Percentiles rank a stretch among this genome's conserved stretches.
Conservation (phyloP, 1,140 invertebrate species). For the Procambarus virginalis region DNA sequence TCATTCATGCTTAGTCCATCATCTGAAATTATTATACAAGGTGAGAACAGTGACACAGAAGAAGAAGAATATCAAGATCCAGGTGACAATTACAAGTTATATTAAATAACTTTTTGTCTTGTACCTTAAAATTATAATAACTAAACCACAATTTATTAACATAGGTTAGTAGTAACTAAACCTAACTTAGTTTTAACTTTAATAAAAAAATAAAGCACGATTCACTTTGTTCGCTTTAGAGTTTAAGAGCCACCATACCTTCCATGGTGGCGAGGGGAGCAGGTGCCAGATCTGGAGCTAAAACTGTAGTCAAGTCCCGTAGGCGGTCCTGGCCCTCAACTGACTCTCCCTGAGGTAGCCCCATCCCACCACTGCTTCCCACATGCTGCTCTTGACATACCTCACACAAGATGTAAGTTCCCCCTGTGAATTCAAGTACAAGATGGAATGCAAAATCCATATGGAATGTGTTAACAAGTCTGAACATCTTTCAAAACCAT, state of each 20-base stretch:
- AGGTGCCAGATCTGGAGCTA: conserved; percentile 63
- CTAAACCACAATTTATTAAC: too few species aligned
- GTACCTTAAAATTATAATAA: too few species aligned
- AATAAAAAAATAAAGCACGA: too few species aligned
- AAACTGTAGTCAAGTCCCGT: conserved; percentile 33
- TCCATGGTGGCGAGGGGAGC: conserved; percentile 69
- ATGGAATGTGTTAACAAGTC: too few species aligned
- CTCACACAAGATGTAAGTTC: conserved; percentile 76
- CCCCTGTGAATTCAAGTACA: conserved; percentile 69
- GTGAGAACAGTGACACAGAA: not conserved
- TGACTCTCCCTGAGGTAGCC: conserved; percentile 51
- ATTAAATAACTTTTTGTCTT: not conserved
- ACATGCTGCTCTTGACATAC: conserved; percentile 76
- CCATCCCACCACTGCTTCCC: conserved; percentile 67
- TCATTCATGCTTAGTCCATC: conserved; percentile 71
- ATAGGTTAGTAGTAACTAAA: too few species aligned
- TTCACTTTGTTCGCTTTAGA: too few species aligned
- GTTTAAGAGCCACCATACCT: conserved; percentile 21
- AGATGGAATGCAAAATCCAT: not conserved
- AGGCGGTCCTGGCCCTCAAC: conserved; percentile 37
- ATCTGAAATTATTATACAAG: conserved; percentile 60
- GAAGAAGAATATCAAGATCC: not conserved
- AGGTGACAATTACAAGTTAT: not conserved
- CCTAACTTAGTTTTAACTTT: too few species aligned
- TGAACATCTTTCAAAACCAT: too few species aligned